Percentiles rank a stretch among this genome's conserved stretches.
Evolutionary conservation across 2,888 invertebrate species (phyloP).

Genomic region (Xanthia togata): DNA sequence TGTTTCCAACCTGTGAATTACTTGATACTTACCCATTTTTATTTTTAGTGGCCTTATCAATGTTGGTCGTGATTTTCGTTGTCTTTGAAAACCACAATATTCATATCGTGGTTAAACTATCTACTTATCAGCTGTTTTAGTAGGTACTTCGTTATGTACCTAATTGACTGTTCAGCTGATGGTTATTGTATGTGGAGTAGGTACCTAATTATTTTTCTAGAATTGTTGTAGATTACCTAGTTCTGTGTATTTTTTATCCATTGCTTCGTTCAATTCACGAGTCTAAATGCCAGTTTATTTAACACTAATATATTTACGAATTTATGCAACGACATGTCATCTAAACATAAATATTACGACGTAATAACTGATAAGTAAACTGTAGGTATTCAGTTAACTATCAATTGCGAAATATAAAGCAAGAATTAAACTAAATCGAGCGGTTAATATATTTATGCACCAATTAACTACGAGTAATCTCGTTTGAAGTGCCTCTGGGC

Average conservation of each 20-base stretch:
- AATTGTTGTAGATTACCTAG: neutral
- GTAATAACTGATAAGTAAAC: constrained; percentile 7
- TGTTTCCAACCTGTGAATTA: neutral
- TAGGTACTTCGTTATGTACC: neutral
- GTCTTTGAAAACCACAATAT: constrained; percentile 1
- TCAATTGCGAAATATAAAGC: neutral
- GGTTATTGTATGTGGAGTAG: neutral
- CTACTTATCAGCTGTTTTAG: constrained; percentile 11
- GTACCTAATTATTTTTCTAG: no score
- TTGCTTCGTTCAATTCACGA: neutral
- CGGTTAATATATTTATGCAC: neutral
- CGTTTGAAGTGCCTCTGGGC: neutral
- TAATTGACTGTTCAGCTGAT: neutral
- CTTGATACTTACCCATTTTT: neutral
- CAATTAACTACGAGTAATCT: neutral
- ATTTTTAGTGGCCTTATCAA: constrained; percentile 30
- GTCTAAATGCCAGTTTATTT: neutral
- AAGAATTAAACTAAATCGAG: neutral
- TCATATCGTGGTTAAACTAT: constrained; percentile 8
- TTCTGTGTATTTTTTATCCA: neutral
- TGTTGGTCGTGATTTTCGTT: neutral
- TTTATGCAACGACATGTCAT: neutral
- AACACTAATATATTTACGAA: neutral
- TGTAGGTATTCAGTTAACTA: constrained; percentile 12
- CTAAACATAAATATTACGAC: neutral